A percentile compares a stretch with the other conserved stretches of the same genome.
These are phyloP conservation scores for Drosophila ficusphila DNA, from an alignment of 1,140 invertebrate genomes.

Conservation along the genomic window DNA sequence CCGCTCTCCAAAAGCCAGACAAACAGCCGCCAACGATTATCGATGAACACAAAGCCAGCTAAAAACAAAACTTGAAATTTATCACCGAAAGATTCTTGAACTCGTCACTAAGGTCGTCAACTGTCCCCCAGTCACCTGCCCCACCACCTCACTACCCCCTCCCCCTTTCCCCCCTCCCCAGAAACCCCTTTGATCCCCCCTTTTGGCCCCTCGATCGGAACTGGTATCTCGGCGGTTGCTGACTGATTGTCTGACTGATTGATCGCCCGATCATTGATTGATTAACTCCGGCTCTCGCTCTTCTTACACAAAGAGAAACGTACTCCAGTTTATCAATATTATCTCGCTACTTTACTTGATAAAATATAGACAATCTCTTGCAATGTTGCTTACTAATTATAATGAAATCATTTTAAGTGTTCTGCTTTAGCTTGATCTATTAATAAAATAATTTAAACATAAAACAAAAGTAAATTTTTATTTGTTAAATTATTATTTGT, in stretches of 20 bases:
- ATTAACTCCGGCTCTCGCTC: conserved; percentile 25
- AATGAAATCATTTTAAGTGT: too few species aligned
- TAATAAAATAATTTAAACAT: too few species aligned
- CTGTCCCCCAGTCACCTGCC: not conserved
- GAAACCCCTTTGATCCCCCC: too few species aligned
- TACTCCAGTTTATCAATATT: not conserved
- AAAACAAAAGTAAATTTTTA: too few species aligned
- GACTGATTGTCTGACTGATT: conserved; percentile 48
- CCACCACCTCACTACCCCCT: not conserved
- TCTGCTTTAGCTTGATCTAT: too few species aligned
- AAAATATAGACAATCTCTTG: too few species aligned
- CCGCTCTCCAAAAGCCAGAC: conserved; percentile 22
- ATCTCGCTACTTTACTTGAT: not conserved
- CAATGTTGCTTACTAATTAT: too few species aligned
- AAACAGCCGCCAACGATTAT: conserved; percentile 39
- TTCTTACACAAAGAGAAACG: conserved; percentile 8
- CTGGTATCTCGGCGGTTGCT: conserved; percentile 10
- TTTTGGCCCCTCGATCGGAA: not conserved
- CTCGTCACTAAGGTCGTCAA: conserved; percentile 40
- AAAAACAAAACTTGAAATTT: conserved; percentile 35
- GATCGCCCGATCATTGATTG: conserved; percentile 40
- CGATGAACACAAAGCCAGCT: conserved; percentile 17
- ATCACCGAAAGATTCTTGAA: conserved; percentile 42
- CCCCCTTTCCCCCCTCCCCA: not conserved
- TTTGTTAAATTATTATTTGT: too few species aligned